Evolutionary conservation across 2,797 vertebrate species (phyloP), one percentile per base, ranked within the genome.

Genomic region (Phoxinus dragarum): DNA sequence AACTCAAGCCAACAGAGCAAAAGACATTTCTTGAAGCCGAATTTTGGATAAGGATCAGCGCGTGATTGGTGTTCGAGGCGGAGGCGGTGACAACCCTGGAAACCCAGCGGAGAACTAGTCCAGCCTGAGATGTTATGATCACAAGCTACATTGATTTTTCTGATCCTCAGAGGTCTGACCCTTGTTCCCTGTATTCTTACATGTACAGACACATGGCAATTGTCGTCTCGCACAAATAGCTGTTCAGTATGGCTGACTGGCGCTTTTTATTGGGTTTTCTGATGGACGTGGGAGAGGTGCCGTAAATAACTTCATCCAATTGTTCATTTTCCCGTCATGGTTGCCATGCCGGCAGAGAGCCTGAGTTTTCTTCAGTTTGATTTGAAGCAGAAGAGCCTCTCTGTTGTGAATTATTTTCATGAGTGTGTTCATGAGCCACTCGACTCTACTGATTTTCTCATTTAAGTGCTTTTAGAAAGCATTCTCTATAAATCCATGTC

Each of bases 271-370:
- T 78, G 61, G 69, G n/a, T 69, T 74, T 76, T 56, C 80, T 74
- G 81, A 74, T n/a, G 76, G 54, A 84, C 40, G 5, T 80, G 80
- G 27, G 40, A 69, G 67, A 79, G 71, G 80, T 64, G 72, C 73
- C 61, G 73, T 87, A 86, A 90, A 88, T 89, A 89, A 87, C 86
- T 83, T 52, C 36, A 69, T 69, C 75, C 52, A 71, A 80, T 87
- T 87, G 76, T 84, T 79, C 14, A 69, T 74, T 82, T 87, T 78
- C 87, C 78, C 17, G 14, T 69, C 81, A 74, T 75, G 40, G 87
- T 84, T 86, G 72, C 85, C 80, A 81, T 88, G 85, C 71, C 34
- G 56, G 54, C 71, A 6, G 34, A 68, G 75, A 68, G 44, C 44
- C 49, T 38, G 72, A 84, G 44, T 79, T 86, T 87, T 79, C 72